Percentiles rank a stretch among this genome's conserved stretches.
These are phyloP conservation scores for Drosophila pseudotalamancana DNA, from an alignment of 2,888 invertebrate genomes.

Conservation along the genomic window DNA sequence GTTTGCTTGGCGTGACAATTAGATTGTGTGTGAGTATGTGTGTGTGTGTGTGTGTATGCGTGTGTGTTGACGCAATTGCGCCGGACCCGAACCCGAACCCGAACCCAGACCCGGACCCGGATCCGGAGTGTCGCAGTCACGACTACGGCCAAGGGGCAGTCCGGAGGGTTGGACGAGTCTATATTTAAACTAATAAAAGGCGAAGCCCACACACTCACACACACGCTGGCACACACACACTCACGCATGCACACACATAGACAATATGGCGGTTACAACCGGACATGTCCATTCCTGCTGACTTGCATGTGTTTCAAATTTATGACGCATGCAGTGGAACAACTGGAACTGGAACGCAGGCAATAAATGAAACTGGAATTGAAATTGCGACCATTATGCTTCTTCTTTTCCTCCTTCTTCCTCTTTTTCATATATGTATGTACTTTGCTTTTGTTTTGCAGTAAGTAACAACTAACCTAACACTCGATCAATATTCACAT, in stretches of 20 bases:
- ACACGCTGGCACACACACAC: conserved; percentile 4
- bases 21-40: conserved; percentile 52
- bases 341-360: conserved; percentile 19
- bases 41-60: conserved; percentile 17
- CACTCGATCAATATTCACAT: background rate
- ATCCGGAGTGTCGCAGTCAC: conserved; percentile 24
- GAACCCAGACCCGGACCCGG: conserved; percentile 32
- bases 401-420: too few species aligned
- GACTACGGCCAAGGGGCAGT: conserved; percentile 4
- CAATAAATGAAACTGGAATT: background rate
- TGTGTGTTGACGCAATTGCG: conserved; percentile 75
- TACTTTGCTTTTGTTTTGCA: background rate
- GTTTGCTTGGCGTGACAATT: conserved; percentile 79
- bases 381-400: background rate
- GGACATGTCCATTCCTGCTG: conserved; percentile 41
- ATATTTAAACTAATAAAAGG: conserved; percentile 79
- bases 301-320: conserved; percentile 33
- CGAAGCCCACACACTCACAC: conserved; percentile 28
- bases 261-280: conserved; percentile 41
- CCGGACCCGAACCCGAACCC: conserved; percentile 33
- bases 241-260: background rate
- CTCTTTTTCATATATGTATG: too few species aligned
- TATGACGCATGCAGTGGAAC: conserved; percentile 55
- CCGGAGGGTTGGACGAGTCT: conserved; percentile 50
- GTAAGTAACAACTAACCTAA: background rate